Conservation (phyloP, 2,888 invertebrate genomes). For the Sarcophaga carnaria region DNA sequence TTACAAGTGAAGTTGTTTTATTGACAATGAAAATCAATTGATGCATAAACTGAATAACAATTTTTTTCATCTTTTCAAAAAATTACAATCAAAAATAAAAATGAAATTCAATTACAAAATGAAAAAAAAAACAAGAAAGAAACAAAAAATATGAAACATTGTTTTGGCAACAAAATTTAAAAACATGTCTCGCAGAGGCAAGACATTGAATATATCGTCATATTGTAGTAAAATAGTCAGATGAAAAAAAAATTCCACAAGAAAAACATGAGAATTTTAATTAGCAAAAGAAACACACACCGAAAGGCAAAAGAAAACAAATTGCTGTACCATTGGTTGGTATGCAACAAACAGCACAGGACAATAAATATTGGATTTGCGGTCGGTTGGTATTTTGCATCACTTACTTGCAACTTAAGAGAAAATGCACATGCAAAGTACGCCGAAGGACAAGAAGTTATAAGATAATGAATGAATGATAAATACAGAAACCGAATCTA, state of each 20-base stretch:
- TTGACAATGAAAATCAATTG: constrained; percentile 34
- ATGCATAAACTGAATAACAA: constrained; percentile 24
- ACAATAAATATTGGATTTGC: constrained; percentile 34
- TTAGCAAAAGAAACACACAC: not conserved
- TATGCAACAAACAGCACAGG: not conserved
- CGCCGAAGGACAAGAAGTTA: not conserved
- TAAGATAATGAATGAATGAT: not conserved
- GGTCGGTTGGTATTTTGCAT: constrained; percentile 25
- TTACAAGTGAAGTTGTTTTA: constrained; percentile 13
- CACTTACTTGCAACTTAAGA: not conserved
- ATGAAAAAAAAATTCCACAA: not conserved
- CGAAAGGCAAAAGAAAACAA: not conserved
- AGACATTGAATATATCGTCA: not conserved
- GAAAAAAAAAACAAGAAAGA: not conserved
- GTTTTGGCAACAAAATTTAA: constrained; percentile 11
- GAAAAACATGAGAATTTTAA: not conserved
- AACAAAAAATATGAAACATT: constrained; percentile 9
- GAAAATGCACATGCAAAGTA: constrained; percentile 39
- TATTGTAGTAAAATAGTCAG: not conserved
- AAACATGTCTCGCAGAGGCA: constrained; percentile 4
- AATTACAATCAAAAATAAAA: not conserved
- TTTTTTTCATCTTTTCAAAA: constrained; percentile 20
- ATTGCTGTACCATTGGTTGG: not conserved
- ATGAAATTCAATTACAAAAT: not conserved
- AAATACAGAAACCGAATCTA: not conserved